These are phyloP conservation scores for Galerucella pusilla DNA, from an alignment of 2,888 invertebrate species.

Conservation along the genomic window DNA sequence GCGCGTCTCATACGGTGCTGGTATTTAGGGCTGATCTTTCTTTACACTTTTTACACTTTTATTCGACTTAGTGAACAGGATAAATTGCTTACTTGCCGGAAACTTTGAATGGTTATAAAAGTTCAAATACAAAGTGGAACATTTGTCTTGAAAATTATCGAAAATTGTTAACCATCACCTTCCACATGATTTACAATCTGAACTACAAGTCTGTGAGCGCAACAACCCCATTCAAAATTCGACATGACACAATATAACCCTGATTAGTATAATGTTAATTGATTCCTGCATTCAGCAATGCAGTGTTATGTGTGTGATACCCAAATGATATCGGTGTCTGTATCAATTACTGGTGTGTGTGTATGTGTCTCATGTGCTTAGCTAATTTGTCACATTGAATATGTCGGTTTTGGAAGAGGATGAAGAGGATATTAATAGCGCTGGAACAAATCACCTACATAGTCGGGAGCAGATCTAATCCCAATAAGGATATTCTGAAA, in stretches of 20 bases:
- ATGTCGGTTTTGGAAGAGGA: constrained; percentile 1
- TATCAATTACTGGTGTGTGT: constrained; percentile 25
- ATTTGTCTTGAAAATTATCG: neutral
- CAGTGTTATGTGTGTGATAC: constrained; percentile 50
- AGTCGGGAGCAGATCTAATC: too few species aligned
- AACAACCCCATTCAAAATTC: constrained; percentile 45
- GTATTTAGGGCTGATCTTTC: constrained; percentile 40
- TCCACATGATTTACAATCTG: constrained; percentile 41
- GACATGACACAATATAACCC: constrained; percentile 54
- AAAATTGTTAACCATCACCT: neutral
- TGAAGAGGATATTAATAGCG: neutral
- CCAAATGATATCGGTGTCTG: constrained; percentile 38
- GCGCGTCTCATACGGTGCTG: constrained; percentile 51
- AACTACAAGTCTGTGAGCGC: constrained; percentile 46
- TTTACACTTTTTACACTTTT: constrained; percentile 40
- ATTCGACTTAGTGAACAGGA: constrained; percentile 42
- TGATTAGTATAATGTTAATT: constrained; percentile 59
- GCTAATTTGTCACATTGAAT: constrained; percentile 32
- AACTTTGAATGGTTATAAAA: constrained; percentile 26
- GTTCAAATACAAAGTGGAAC: constrained; percentile 22
- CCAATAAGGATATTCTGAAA: too few species aligned
- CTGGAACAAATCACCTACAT: neutral
- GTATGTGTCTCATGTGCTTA: constrained; percentile 18
- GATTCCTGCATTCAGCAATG: constrained; percentile 57
- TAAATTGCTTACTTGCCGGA: constrained; percentile 38